Evolutionary conservation across 2,797 vertebrate genomes (phyloP).

Genomic region (Hydrocynus forskahlii): DNA sequence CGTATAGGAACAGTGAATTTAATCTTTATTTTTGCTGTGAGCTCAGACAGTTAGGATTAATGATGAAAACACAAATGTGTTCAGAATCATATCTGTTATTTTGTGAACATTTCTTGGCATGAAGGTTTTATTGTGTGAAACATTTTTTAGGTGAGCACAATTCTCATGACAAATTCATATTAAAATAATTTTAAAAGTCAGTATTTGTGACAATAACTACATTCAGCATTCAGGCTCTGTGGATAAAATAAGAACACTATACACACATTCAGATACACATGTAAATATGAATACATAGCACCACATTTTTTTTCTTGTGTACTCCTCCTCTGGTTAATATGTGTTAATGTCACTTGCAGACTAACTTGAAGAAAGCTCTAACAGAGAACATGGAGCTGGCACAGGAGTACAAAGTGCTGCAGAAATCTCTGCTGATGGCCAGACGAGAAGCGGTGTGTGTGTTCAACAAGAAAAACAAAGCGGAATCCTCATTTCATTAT

Average conservation of each 20-base stretch:
- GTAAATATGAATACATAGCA: too few relatives aligned
- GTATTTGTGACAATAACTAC: neutral
- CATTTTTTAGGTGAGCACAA: neutral
- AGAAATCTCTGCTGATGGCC: constrained; percentile 69
- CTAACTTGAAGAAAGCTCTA: constrained; percentile 66
- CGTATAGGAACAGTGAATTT: neutral
- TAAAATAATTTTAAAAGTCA: neutral
- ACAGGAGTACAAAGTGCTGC: constrained; percentile 71
- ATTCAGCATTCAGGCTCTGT: neutral
- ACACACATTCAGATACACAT: too few relatives aligned
- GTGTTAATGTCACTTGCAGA: constrained; percentile 66
- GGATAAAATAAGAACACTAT: too few relatives aligned
- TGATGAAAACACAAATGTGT: neutral
- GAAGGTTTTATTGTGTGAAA: too few relatives aligned
- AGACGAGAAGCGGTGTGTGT: constrained; percentile 69
- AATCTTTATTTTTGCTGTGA: neutral
- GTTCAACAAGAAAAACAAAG: constrained; percentile 67
- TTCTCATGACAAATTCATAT: neutral
- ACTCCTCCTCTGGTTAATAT: neutral
- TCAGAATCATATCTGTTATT: neutral
- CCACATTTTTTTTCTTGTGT: too few relatives aligned
- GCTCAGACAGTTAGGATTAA: neutral
- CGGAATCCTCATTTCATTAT: constrained; percentile 67
- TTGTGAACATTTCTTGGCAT: neutral
- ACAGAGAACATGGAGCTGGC: constrained; percentile 79